These are phyloP conservation scores for Archaeoteleia sp. DNA, from an alignment of 2,888 invertebrate species.

Conservation along the genomic window DNA sequence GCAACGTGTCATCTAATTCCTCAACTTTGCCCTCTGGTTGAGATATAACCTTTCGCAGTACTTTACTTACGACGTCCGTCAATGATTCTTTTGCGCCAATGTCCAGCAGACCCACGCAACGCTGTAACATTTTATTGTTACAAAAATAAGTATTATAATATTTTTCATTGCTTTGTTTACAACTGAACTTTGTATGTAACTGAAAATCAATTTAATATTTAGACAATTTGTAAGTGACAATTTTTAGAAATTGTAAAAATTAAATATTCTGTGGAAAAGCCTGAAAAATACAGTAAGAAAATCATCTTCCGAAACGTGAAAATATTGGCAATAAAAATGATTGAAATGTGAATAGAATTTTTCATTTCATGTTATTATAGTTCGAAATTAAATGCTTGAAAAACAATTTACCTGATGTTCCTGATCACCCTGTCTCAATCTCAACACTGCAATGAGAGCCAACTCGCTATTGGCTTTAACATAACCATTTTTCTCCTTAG, in stretches of 20 bases:
- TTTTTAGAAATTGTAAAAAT: no score
- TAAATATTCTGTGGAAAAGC: no score
- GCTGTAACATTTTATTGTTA: slow-evolving; percentile 75
- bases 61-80: slow-evolving; percentile 91
- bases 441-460: slow-evolving; percentile 90
- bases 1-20: slow-evolving; percentile 93
- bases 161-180: no score
- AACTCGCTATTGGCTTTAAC: slow-evolving; percentile 96
- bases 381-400: slow-evolving; percentile 1
- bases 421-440: slow-evolving; percentile 84
- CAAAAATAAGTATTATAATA: no score
- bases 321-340: no score
- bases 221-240: no score
- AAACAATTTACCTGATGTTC: slow-evolving; percentile 80
- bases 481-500: slow-evolving; percentile 97
- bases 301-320: no score
- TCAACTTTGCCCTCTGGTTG: slow-evolving; percentile 91
- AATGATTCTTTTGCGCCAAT: slow-evolving; percentile 92
- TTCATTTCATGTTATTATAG: no score
- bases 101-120: slow-evolving; percentile 86
- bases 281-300: no score
- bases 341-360: no score
- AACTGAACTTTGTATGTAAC: no score
- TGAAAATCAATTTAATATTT: no score
- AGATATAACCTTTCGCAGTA: slow-evolving; percentile 85